Conservation (phyloP, 2,888 invertebrate genomes). For the Tinea semifulvella region DNA sequence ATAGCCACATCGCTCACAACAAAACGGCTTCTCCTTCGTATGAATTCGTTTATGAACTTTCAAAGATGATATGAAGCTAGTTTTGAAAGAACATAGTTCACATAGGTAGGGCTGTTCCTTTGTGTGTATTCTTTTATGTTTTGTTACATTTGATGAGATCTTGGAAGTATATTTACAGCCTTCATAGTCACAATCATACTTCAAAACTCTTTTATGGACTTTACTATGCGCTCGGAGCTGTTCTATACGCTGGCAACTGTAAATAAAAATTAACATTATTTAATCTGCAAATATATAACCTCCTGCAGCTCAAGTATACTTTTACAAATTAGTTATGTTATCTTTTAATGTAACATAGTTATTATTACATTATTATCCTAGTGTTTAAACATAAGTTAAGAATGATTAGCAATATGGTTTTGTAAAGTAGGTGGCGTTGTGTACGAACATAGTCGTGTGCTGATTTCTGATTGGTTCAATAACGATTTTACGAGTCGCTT, state of each 20-base stretch:
- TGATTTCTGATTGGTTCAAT: too few species aligned
- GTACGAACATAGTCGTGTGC: too few species aligned
- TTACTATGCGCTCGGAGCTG: constrained; percentile 47
- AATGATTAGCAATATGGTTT: too few species aligned
- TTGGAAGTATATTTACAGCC: constrained; percentile 64
- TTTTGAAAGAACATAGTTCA: constrained; percentile 52
- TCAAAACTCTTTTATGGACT: constrained; percentile 29
- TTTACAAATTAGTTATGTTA: too few species aligned
- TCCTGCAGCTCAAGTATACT: too few species aligned
- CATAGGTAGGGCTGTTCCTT: constrained; percentile 54
- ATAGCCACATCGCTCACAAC: constrained; percentile 45
- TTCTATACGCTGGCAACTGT: constrained; percentile 41
- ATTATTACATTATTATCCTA: too few species aligned
- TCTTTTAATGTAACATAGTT: too few species aligned
- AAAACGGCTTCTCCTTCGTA: constrained; percentile 45
- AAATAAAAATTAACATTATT: constrained; percentile 21
- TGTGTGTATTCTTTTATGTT: constrained; percentile 52
- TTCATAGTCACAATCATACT: constrained; percentile 46
- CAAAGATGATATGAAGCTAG: constrained; percentile 55
- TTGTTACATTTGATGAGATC: constrained; percentile 51
- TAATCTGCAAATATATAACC: too few species aligned
- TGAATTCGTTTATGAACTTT: constrained; percentile 53
- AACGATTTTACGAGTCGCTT: too few species aligned
- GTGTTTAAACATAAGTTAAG: too few species aligned
- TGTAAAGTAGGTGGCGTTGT: too few species aligned